Evolutionary conservation across 2,113 vertebrate genomes (phyloP), one percentile per base, ranked within the genome.

Genomic region (Diphyllodes magnificus): DNA sequence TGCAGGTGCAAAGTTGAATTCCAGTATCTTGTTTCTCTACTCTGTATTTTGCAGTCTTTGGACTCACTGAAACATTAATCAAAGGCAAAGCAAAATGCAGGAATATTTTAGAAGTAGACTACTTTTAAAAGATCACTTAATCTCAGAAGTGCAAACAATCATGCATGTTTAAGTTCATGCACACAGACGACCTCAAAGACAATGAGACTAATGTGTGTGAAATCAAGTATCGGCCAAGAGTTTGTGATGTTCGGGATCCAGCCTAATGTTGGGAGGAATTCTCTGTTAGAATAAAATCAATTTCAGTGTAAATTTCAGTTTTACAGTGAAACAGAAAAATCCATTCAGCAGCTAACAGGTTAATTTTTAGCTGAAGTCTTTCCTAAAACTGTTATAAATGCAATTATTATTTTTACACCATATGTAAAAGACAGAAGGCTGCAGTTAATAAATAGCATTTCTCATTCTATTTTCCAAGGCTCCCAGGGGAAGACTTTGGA

Each of bases 351-450:
- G 27, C 10, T 83, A 90, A 78, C 27, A 59, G 69, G 76, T 92
- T 94, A 90, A 93, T 63, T 54, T 92, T 72, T 63, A 86, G 66
- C 9, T 63, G 42, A 92, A 68, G 5, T 37, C 23, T 81, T 86
- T 86, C 27, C 47, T 78, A 78, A 86, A 83, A 61, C 35, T 44
- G 3, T 63, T 83, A 54, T 27, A 93, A 83, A 90, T 42, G 69
- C 19, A 57, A 54, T 57, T 81, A 37, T 44, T 71, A 42, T 78
- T 91, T 93, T 66, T 77, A 51, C 21, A 86, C 76, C 82, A 83
- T 90, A 92, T 77, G 88, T 56, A 93, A 93, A 95, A 81, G 82
- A 95, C 88, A 94, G 92, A 93, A 95, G 91, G 86, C 72, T 90
- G 64, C 68, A 88, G 56, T 79, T 94, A 94, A 94, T 88, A 96